Percentiles rank a stretch among this genome's conserved stretches.
Conservation (phyloP, 1,140 invertebrate species). For the Philopotamus ludificatus region DNA sequence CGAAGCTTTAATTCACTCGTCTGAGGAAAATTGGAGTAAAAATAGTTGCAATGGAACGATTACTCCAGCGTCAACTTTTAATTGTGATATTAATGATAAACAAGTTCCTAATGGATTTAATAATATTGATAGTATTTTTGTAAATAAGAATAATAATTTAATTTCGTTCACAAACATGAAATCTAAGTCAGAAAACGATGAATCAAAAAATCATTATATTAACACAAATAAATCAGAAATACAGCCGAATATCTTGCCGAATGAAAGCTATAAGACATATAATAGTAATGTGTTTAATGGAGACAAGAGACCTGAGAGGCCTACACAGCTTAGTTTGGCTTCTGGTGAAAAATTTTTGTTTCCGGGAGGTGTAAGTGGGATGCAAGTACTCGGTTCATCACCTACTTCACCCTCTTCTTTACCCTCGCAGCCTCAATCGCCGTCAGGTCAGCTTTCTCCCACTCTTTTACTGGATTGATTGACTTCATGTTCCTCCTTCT, state of each 20-base stretch:
- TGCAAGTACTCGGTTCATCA: constrained; percentile 43
- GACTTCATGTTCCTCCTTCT: constrained; percentile 17
- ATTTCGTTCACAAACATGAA: constrained; percentile 1
- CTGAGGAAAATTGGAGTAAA: constrained; percentile 23
- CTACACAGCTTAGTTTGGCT: constrained; percentile 53
- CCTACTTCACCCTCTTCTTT: constrained; percentile 47
- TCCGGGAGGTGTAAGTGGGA: constrained; percentile 17
- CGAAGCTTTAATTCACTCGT: constrained; percentile 49
- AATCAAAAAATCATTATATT: background rate
- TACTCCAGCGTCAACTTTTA: background rate
- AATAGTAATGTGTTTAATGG: constrained; percentile 1
- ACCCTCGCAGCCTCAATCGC: constrained; percentile 50
- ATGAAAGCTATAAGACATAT: constrained; percentile 16
- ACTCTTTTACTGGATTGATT: constrained; percentile 17
- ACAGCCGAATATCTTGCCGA: background rate
- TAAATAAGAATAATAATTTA: constrained; percentile 24
- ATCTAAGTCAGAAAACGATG: background rate
- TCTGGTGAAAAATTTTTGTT: constrained; percentile 40
- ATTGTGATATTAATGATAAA: constrained; percentile 36
- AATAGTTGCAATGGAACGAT: constrained; percentile 16
- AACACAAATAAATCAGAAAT: background rate
- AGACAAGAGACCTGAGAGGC: constrained; percentile 42
- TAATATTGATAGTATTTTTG: constrained; percentile 22
- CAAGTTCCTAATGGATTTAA: constrained; percentile 41
- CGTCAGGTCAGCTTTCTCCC: constrained; percentile 50